phyloP scores from a whole-genome alignment of 2,797 vertebrate species.

The Masticophis lateralis region DNA sequence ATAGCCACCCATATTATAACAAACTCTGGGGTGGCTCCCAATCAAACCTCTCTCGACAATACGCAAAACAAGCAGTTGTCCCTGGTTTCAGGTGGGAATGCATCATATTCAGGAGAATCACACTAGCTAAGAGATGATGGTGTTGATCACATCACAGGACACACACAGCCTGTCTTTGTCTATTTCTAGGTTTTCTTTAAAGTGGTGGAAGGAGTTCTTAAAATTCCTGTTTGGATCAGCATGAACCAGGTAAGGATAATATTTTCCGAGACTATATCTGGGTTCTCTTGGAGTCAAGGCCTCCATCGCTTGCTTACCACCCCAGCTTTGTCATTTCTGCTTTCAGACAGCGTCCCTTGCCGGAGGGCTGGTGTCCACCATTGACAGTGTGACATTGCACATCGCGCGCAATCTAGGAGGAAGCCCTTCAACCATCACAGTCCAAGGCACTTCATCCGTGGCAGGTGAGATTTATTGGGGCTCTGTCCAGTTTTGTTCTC shows the following conservation, averaged over 20 bases:
- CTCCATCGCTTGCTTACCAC: not conserved
- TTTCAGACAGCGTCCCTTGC: constrained; percentile 70
- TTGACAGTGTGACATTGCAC: constrained; percentile 85
- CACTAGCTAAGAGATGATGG: not conserved
- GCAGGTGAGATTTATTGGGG: constrained; percentile 76
- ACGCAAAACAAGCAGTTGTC: not conserved
- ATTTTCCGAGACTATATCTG: not conserved
- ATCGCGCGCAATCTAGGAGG: constrained; percentile 76
- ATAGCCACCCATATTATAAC: not conserved
- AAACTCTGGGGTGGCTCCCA: not conserved
- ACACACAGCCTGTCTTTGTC: not conserved
- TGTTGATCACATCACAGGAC: not conserved
- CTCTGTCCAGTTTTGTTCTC: not conserved
- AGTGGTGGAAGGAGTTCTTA: constrained; percentile 81
- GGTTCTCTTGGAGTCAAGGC: not conserved
- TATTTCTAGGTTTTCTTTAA: constrained; percentile 82
- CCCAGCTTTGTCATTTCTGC: not conserved
- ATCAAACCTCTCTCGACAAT: not conserved
- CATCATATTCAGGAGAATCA: not conserved
- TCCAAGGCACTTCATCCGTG: constrained; percentile 82
- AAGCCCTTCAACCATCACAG: constrained; percentile 51
- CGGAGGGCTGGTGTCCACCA: constrained; percentile 79
- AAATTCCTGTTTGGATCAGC: constrained; percentile 67
- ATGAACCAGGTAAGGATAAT: constrained; percentile 66
- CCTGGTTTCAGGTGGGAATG: not conserved